Percentiles rank a stretch among this genome's conserved stretches.
phyloP scores from a whole-genome alignment of 2,888 invertebrate species.

The Ichneumoninae sp. region DNA sequence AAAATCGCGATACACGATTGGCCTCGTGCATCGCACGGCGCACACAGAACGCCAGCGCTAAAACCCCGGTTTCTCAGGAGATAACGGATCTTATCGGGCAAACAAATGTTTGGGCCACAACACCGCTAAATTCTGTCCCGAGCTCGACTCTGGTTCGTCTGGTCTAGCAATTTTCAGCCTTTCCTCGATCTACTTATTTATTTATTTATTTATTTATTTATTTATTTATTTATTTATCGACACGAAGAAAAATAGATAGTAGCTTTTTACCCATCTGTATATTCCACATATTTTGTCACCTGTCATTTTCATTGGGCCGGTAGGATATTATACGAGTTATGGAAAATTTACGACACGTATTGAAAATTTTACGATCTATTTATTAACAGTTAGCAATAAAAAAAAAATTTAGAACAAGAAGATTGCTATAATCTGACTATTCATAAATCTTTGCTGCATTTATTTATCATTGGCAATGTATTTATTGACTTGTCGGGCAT shows the following conservation, averaged over 20 bases:
- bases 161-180: slow-evolving; percentile 38
- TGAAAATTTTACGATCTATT: too few relatives aligned
- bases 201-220: background rate
- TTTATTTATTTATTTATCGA: background rate
- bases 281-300: too few relatives aligned
- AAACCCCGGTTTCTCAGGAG: slow-evolving; percentile 76
- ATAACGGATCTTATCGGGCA: slow-evolving; percentile 80
- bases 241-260: background rate
- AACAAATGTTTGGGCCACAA: slow-evolving; percentile 81
- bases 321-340: too few relatives aligned
- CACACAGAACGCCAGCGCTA: slow-evolving; percentile 37
- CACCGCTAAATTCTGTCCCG: slow-evolving; percentile 69
- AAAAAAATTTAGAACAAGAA: too few relatives aligned
- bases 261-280: background rate
- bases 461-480: background rate
- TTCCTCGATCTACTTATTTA: slow-evolving; percentile 17
- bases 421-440: too few relatives aligned
- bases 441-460: too few relatives aligned
- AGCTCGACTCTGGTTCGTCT: slow-evolving; percentile 24
- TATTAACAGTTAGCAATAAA: too few relatives aligned
- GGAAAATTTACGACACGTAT: too few relatives aligned
- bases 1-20: slow-evolving; percentile 22
- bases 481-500: background rate
- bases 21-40: slow-evolving; percentile 32
- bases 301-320: too few relatives aligned